Conservation (phyloP, 2,888 invertebrate genomes). For the Rotaria macrura region DNA sequence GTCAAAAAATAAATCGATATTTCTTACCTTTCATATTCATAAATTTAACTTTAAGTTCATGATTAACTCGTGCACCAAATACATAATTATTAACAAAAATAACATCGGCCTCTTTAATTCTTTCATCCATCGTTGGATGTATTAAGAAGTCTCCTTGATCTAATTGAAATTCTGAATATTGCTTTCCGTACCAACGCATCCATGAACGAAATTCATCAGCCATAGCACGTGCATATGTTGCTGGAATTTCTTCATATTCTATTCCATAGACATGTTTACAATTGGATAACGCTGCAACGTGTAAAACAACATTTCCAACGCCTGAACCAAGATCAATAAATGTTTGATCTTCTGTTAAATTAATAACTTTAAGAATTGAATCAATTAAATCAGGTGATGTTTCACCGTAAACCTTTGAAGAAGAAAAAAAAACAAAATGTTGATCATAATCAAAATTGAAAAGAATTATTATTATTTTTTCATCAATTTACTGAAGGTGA, state of each 20-base stretch:
- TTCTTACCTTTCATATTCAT: constrained; percentile 66
- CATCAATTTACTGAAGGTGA: constrained; percentile 66
- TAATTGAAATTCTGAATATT: constrained; percentile 41
- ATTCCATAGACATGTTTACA: constrained; percentile 86
- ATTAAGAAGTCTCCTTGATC: constrained; percentile 84
- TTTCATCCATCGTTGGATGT: constrained; percentile 22
- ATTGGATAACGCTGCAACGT: constrained; percentile 88
- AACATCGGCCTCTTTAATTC: constrained; percentile 53
- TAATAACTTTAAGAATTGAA: constrained; percentile 93
- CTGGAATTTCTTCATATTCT: constrained; percentile 91
- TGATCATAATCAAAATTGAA: not conserved
- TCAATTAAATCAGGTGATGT: constrained; percentile 92
- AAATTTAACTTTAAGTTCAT: constrained; percentile 64
- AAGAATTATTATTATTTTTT: no score
- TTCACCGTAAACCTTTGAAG: constrained; percentile 76
- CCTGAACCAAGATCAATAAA: constrained; percentile 93
- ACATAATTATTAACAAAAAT: constrained; percentile 99
- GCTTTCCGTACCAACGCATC: constrained; percentile 97
- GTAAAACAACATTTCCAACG: constrained; percentile 93
- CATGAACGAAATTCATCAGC: constrained; percentile 77
- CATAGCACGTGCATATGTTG: constrained; percentile 87
- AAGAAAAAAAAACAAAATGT: no score
- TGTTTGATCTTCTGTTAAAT: constrained; percentile 79
- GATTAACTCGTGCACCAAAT: constrained; percentile 91
- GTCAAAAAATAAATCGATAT: no score